phyloP scores from a whole-genome alignment of 2,888 invertebrate genomes.

The Metopia argyrocephala region DNA sequence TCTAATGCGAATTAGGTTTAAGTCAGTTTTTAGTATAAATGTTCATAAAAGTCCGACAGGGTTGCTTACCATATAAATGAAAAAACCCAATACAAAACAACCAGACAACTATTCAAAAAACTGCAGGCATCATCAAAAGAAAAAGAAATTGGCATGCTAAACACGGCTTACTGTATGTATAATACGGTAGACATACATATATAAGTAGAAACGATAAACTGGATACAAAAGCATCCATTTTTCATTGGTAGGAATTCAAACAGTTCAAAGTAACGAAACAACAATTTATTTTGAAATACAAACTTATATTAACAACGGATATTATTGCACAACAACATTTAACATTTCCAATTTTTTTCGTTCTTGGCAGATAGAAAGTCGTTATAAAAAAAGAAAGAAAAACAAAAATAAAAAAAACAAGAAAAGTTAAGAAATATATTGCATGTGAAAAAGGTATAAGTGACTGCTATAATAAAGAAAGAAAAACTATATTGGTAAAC shows the following conservation, averaged over 20 bases:
- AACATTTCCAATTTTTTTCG: conserved; percentile 33
- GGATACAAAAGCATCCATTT: background rate
- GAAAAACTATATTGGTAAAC: background rate
- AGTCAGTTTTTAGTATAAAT: too few relatives aligned
- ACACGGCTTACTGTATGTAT: conserved; percentile 49
- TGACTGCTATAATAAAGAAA: conserved; percentile 35
- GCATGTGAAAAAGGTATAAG: conserved; percentile 33
- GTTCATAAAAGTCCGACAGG: background rate
- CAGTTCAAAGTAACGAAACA: conserved; percentile 48
- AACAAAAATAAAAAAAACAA: conserved; percentile 9
- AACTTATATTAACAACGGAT: background rate
- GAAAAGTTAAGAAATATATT: background rate
- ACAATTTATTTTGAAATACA: conserved; percentile 52
- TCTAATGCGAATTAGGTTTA: too few relatives aligned
- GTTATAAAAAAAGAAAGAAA: conserved; percentile 58
- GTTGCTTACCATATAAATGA: too few relatives aligned
- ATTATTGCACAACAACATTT: conserved; percentile 16
- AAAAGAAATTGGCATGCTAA: conserved; percentile 61
- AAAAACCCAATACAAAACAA: background rate
- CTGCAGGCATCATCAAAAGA: conserved; percentile 58
- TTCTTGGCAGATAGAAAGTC: conserved; percentile 53
- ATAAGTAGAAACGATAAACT: background rate
- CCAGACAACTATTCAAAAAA: background rate
- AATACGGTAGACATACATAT: background rate
- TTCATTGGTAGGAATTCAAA: conserved; percentile 32